Percentiles rank a stretch among this genome's conserved stretches.
These are phyloP conservation scores for Strigops habroptila DNA, from an alignment of 2,113 vertebrate species.

Conservation along the genomic window DNA sequence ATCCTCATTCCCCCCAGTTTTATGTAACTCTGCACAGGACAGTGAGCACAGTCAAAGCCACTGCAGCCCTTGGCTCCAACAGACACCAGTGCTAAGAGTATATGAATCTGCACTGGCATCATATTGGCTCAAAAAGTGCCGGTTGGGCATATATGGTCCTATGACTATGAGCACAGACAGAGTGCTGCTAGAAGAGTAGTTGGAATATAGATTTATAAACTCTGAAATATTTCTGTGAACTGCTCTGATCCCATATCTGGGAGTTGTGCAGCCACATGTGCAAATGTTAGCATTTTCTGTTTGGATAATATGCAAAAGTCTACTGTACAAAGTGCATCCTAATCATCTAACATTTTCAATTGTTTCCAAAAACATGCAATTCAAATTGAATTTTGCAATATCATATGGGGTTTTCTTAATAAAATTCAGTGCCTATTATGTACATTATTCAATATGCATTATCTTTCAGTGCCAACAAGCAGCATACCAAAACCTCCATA, in stretches of 20 bases:
- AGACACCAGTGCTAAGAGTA: background rate
- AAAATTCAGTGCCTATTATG: background rate
- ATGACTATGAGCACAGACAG: background rate
- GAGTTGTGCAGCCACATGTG: background rate
- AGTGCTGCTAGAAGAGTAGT: background rate
- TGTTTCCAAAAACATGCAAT: background rate
- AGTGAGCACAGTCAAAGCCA: background rate
- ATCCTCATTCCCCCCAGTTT: background rate
- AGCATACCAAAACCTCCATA: background rate
- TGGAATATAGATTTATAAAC: background rate
- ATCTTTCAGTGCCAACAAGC: background rate
- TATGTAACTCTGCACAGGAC: background rate
- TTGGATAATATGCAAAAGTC: background rate
- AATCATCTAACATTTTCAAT: background rate
- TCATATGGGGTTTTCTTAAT: background rate
- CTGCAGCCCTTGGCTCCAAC: background rate
- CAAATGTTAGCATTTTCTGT: background rate
- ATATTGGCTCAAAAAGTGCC: background rate
- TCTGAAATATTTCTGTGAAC: background rate
- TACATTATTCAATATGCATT: background rate
- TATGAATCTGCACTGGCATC: background rate
- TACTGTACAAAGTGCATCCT: background rate
- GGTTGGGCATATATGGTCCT: background rate
- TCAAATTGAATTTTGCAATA: background rate
- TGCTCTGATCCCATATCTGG: background rate